A percentile compares a stretch with the other conserved stretches of the same genome.
Evolutionary conservation across 2,113 vertebrate species (phyloP).

Genomic region (Corynorhinus townsendii): DNA sequence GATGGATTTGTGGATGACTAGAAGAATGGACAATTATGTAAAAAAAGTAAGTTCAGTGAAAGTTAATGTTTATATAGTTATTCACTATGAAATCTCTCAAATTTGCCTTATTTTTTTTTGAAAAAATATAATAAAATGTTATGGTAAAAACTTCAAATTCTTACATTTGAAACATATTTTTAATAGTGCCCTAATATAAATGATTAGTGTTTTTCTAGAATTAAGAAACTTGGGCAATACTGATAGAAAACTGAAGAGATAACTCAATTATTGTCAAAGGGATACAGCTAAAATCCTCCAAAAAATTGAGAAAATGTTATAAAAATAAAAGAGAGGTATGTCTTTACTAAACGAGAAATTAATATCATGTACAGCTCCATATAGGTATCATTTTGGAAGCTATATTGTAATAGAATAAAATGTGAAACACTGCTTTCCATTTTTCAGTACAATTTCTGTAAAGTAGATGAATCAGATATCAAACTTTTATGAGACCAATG

Average conservation of each 20-base stretch:
- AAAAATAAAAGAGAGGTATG: neutral
- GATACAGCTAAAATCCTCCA: neutral
- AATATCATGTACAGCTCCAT: conserved; percentile 11
- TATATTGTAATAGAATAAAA: conserved; percentile 51
- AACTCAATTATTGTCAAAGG: neutral
- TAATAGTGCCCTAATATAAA: neutral
- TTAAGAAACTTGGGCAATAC: neutral
- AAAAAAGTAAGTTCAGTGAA: neutral
- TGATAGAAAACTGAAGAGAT: neutral
- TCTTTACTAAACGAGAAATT: conserved; percentile 39
- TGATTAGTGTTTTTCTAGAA: neutral
- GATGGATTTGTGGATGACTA: neutral
- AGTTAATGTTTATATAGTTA: neutral
- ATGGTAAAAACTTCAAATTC: neutral
- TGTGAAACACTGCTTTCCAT: conserved; percentile 28
- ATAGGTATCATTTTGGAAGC: neutral
- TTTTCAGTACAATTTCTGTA: conserved; percentile 51
- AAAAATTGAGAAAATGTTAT: neutral
- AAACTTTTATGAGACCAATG: conserved; percentile 54
- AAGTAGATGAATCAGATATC: conserved; percentile 46
- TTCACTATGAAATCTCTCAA: neutral
- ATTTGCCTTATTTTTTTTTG: neutral
- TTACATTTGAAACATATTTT: neutral
- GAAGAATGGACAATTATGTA: neutral
- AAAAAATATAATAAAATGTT: neutral